phyloP scores from a whole-genome alignment of 2,113 vertebrate species.

The Nestor notabilis region DNA sequence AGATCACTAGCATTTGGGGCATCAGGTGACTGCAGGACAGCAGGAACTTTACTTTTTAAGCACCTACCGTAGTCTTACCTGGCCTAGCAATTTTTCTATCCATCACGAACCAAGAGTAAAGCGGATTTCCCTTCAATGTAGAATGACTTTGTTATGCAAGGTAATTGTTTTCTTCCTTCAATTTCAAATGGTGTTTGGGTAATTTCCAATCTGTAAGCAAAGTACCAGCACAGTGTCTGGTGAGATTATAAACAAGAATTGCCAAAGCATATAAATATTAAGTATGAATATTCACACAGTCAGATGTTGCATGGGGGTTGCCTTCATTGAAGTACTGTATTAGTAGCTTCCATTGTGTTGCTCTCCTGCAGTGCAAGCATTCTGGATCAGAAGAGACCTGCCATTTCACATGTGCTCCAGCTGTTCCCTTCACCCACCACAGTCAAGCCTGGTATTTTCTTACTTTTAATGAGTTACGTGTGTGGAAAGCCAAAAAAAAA shows the following conservation, averaged over 20 bases:
- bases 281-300: background rate
- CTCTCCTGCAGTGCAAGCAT: background rate
- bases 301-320: background rate
- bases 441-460: background rate
- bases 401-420: constrained; percentile 16
- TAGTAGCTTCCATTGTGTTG: constrained; percentile 1
- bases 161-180: background rate
- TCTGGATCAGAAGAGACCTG: constrained; percentile 42
- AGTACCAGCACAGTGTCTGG: background rate
- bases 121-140: background rate
- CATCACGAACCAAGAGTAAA: background rate
- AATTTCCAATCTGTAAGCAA: background rate
- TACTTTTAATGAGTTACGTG: background rate
- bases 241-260: background rate
- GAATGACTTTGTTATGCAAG: background rate
- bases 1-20: background rate
- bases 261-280: background rate
- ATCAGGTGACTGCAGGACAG: background rate
- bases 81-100: background rate
- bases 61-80: background rate
- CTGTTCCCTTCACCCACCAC: constrained; percentile 32
- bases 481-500: background rate
- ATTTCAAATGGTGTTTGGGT: background rate
- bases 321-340: background rate
- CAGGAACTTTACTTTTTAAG: background rate